phyloP scores from a whole-genome alignment of 2,113 vertebrate species.

The Nothocercus nigrocapillus region DNA sequence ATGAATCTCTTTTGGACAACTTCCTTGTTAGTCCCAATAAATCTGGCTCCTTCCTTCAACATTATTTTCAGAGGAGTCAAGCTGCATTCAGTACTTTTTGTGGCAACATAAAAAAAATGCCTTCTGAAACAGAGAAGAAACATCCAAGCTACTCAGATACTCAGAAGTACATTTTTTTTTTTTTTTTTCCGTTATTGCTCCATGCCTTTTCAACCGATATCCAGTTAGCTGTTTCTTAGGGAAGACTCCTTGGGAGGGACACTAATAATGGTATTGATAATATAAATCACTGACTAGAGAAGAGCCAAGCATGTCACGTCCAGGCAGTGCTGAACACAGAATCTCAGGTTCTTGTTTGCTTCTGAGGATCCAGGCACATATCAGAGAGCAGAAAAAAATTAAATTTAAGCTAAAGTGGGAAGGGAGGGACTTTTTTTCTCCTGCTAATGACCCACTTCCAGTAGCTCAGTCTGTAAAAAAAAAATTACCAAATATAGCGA shows the following conservation, averaged over 20 bases:
- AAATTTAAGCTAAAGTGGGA: neutral
- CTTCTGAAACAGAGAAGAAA: neutral
- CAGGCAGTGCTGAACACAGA: neutral
- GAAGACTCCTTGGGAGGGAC: neutral
- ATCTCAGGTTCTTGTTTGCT: neutral
- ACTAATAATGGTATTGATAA: neutral
- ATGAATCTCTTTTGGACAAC: constrained; percentile 52
- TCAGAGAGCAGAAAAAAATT: neutral
- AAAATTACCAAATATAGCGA: constrained; percentile 55
- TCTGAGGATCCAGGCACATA: neutral
- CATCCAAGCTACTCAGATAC: neutral
- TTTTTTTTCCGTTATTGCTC: neutral
- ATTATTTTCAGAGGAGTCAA: neutral
- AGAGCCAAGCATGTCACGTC: neutral
- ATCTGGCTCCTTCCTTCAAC: constrained; percentile 17
- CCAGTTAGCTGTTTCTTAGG: neutral
- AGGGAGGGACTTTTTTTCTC: neutral
- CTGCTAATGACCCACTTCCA: constrained; percentile 56
- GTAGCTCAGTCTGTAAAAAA: constrained; percentile 44
- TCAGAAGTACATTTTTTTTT: neutral
- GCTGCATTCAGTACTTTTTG: neutral
- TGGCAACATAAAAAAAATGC: neutral
- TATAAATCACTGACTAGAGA: neutral
- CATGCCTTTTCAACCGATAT: neutral
- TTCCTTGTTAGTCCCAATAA: constrained; percentile 24